Conservation (phyloP, 2,888 invertebrate species). For the Xestobium rufovillosum region DNA sequence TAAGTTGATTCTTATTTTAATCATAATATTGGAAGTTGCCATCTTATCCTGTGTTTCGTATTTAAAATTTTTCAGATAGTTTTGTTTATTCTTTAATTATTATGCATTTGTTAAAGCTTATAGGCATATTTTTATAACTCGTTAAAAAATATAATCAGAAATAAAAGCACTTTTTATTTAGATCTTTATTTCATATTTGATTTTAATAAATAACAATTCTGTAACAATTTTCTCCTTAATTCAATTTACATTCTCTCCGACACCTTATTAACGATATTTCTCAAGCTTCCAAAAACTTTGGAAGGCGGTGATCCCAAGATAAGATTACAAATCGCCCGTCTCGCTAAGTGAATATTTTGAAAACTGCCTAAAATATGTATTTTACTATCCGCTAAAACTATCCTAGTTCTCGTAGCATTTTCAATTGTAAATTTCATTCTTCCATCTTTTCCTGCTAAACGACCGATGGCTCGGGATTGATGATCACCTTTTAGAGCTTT, state of each 20-base stretch:
- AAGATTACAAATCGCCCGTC: conserved; percentile 90
- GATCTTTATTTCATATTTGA: no score
- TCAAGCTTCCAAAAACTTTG: conserved; percentile 93
- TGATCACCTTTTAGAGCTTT: conserved; percentile 94
- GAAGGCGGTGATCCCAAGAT: conserved; percentile 96
- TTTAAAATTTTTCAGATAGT: conserved; percentile 50
- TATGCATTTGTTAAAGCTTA: no score
- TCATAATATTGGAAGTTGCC: conserved; percentile 62
- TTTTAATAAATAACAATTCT: no score
- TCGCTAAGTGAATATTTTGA: conserved; percentile 91
- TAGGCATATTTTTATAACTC: no score
- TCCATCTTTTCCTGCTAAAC: conserved; percentile 95
- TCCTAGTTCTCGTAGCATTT: conserved; percentile 96
- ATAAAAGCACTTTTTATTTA: no score
- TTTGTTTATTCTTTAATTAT: not conserved
- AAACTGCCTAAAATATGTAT: conserved; percentile 96
- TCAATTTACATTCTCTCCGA: conserved; percentile 68
- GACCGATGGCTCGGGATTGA: conserved; percentile 90
- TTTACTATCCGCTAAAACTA: conserved; percentile 93
- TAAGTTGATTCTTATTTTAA: conserved; percentile 63
- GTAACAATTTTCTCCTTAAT: no score
- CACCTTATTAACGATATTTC: conserved; percentile 75
- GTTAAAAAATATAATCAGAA: not conserved
- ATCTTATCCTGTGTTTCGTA: conserved; percentile 58
- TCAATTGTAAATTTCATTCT: conserved; percentile 97